Conservation (phyloP, 2,888 invertebrate species). For the Microdon myrmicae region DNA sequence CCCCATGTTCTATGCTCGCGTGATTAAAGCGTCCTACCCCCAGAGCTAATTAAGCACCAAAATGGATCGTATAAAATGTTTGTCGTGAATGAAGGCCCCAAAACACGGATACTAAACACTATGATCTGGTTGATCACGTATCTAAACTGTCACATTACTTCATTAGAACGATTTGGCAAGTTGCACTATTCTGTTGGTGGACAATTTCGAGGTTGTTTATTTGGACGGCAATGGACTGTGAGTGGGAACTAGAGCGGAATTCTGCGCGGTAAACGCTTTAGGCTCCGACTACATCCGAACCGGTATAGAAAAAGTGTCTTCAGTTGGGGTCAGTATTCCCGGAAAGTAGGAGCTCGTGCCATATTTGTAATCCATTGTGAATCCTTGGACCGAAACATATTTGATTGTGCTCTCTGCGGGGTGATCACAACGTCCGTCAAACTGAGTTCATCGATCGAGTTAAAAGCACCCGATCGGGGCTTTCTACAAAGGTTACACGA, state of each 20-base stretch:
- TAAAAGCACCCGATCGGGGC: conserved; percentile 59
- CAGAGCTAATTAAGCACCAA: conserved; percentile 6
- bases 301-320: conserved; percentile 43
- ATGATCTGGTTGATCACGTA: conserved; percentile 18
- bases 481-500: conserved; percentile 21
- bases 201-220: not conserved
- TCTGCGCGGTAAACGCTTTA: conserved; percentile 12
- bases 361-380: conserved; percentile 2
- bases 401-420: conserved; percentile 3
- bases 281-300: conserved; percentile 25
- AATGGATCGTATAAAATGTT: conserved; percentile 4
- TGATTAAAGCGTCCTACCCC: conserved; percentile 15
- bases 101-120: conserved; percentile 11
- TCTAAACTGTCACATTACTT: conserved; percentile 31
- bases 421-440: conserved; percentile 49
- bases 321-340: conserved; percentile 59
- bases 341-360: conserved; percentile 54
- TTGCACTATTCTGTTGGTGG: conserved; percentile 17
- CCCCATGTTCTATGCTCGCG: too few species aligned
- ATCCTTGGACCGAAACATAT: conserved; percentile 2
- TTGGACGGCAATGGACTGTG: too few species aligned
- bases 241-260: too few species aligned
- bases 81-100: not conserved
- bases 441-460: conserved; percentile 57
- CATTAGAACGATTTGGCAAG: conserved; percentile 40